Evolutionary conservation across 2,797 vertebrate species (phyloP).

Genomic region (Sternotherus odoratus): DNA sequence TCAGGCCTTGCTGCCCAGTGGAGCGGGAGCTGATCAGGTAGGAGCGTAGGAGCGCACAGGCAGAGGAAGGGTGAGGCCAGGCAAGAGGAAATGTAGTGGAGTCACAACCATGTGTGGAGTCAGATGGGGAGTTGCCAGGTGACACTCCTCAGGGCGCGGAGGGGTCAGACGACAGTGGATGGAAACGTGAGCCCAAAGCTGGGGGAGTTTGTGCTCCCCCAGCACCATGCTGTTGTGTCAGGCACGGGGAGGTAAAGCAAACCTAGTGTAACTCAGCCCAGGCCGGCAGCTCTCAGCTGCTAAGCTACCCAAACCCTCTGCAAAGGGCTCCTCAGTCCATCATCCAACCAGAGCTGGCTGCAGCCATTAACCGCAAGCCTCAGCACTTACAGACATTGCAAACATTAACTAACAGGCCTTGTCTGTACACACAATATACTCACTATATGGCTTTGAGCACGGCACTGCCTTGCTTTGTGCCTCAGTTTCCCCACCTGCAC

Average conservation of each 20-base stretch:
- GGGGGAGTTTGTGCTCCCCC: background rate
- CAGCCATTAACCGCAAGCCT: background rate
- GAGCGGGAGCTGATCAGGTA: too few species aligned
- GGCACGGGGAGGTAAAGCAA: background rate
- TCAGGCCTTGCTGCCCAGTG: background rate
- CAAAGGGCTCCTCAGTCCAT: background rate
- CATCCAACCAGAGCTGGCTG: background rate
- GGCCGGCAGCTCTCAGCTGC: background rate
- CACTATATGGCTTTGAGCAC: background rate
- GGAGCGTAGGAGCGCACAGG: background rate
- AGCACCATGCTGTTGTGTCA: background rate
- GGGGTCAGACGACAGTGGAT: background rate
- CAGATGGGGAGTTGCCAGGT: background rate
- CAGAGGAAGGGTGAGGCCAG: background rate
- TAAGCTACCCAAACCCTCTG: background rate
- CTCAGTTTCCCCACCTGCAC: background rate
- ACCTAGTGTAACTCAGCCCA: background rate
- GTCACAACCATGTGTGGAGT: background rate
- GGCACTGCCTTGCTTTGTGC: background rate
- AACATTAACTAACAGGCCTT: background rate
- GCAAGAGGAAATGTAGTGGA: background rate
- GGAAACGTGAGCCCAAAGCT: background rate
- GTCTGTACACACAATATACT: background rate
- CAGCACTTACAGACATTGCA: background rate
- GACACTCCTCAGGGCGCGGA: background rate